Conservation (phyloP, 2,797 vertebrate species). For the Nasua narica region DNA sequence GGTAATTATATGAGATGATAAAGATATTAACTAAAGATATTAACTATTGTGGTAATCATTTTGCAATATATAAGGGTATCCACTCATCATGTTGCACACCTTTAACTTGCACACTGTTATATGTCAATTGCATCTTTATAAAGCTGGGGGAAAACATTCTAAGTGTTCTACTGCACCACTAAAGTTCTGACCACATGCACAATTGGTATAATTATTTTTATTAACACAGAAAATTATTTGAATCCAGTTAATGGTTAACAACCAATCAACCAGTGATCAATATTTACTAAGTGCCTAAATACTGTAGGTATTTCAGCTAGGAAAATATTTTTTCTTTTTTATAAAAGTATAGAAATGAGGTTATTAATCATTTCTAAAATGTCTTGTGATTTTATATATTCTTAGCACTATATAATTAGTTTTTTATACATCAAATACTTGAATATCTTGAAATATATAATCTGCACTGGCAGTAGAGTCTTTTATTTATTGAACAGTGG, state of each 20-base stretch:
- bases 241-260: background rate
- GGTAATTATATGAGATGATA: background rate
- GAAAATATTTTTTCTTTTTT: background rate
- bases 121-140: background rate
- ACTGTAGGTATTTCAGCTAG: background rate
- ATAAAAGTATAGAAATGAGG: background rate
- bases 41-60: background rate
- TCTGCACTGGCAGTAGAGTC: slow-evolving; percentile 34
- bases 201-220: background rate
- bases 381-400: background rate
- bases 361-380: background rate
- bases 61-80: background rate
- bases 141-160: background rate
- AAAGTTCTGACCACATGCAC: background rate
- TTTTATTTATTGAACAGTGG: slow-evolving; percentile 62
- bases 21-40: background rate
- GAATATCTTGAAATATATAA: slow-evolving; percentile 19
- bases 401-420: slow-evolving; percentile 16
- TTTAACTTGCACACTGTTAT: background rate
- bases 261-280: background rate
- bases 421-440: slow-evolving; percentile 1
- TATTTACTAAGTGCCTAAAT: slow-evolving; percentile 29
- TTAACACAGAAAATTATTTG: background rate
- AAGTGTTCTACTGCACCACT: background rate
- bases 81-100: background rate